Conservation (phyloP, 2,888 invertebrate genomes). For the Eledona agricola region DNA sequence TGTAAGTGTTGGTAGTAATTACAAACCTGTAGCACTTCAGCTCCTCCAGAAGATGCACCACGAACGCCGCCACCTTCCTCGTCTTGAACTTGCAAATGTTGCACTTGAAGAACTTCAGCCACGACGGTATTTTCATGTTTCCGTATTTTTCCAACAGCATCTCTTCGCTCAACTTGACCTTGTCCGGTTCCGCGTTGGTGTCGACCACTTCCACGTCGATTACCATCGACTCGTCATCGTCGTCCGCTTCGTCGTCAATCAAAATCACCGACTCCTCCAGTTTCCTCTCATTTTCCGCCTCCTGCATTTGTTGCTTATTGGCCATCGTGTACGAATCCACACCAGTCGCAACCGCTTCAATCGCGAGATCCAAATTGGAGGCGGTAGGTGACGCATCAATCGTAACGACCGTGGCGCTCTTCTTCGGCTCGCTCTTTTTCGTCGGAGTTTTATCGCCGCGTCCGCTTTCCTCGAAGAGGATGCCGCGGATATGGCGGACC, state of each 20-base stretch:
- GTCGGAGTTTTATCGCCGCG: no score
- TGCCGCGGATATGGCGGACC: slow-evolving; percentile 65
- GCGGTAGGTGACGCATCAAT: slow-evolving; percentile 4
- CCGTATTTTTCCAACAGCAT: slow-evolving; percentile 45
- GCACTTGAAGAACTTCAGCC: slow-evolving; percentile 71
- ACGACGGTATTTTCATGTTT: slow-evolving; percentile 65
- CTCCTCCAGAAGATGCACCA: slow-evolving; percentile 74
- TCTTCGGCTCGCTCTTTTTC: slow-evolving; percentile 46
- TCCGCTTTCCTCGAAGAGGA: slow-evolving; percentile 69
- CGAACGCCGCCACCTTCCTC: slow-evolving; percentile 68
- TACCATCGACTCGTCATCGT: slow-evolving; percentile 36
- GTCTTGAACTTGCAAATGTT: slow-evolving; percentile 70
- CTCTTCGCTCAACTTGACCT: slow-evolving; percentile 29
- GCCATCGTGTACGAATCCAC: slow-evolving; percentile 21
- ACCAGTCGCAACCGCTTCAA: slow-evolving; percentile 55
- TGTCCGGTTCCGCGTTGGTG: not conserved
- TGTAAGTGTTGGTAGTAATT: no score
- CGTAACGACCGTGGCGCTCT: slow-evolving; percentile 23
- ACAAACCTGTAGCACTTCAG: slow-evolving; percentile 71
- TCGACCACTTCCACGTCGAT: slow-evolving; percentile 38
- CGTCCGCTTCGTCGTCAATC: slow-evolving; percentile 24
- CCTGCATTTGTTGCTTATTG: slow-evolving; percentile 24
- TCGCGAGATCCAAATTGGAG: slow-evolving; percentile 46
- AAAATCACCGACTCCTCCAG: slow-evolving; percentile 5
- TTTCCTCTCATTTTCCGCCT: slow-evolving; percentile 29